Evolutionary conservation across 2,888 invertebrate genomes (phyloP).

Genomic region (Crematogaster levior): DNA sequence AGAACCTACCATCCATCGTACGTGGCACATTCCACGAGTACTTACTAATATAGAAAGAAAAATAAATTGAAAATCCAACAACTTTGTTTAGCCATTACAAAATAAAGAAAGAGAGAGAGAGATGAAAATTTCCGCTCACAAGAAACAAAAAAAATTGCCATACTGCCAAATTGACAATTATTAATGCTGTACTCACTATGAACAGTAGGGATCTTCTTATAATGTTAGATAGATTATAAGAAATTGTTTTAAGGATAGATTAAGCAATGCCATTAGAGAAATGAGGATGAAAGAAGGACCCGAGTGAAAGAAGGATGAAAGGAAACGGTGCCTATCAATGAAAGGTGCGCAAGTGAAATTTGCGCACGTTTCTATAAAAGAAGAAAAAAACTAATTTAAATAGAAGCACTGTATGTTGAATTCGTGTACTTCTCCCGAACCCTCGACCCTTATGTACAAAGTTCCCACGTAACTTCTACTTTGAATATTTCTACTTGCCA

Average conservation of each 20-base stretch:
- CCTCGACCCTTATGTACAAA: conserved; percentile 82
- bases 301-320: conserved; percentile 73
- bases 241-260: conserved; percentile 81
- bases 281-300: conserved; percentile 54
- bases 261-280: conserved; percentile 78
- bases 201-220: conserved; percentile 83
- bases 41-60: conserved; percentile 61
- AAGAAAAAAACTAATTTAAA: conserved; percentile 70
- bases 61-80: conserved; percentile 35
- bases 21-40: conserved; percentile 64
- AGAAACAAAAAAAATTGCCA: conserved; percentile 80
- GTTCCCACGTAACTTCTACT: conserved; percentile 74
- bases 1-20: conserved; percentile 1
- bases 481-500: conserved; percentile 65
- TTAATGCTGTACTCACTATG: conserved; percentile 81
- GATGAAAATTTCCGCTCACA: conserved; percentile 80
- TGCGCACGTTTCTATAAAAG: conserved; percentile 72
- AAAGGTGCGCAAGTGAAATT: conserved; percentile 73
- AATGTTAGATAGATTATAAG: conserved; percentile 83
- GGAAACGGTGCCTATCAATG: conserved; percentile 79
- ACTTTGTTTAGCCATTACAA: conserved; percentile 34
- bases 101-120: conserved; percentile 64
- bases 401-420: conserved; percentile 82
- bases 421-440: conserved; percentile 80
- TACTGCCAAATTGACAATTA: conserved; percentile 86